Evolutionary conservation across 2,888 invertebrate genomes (phyloP).

Genomic region (Gerris lacustris): DNA sequence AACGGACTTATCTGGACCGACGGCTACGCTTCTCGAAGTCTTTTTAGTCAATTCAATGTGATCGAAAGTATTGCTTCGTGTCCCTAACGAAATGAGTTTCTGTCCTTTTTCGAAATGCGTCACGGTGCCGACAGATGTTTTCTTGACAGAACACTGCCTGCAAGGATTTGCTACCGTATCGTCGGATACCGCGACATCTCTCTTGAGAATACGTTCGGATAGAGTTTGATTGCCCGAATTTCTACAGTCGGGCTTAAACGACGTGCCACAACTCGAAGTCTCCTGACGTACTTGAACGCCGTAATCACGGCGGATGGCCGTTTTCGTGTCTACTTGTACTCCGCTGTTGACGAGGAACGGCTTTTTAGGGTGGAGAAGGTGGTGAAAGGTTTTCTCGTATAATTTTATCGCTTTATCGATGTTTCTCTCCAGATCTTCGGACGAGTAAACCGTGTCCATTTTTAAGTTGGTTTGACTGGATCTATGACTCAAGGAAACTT

Average conservation of each 20-base stretch:
- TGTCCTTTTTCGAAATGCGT: constrained; percentile 39
- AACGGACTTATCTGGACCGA: constrained; percentile 14
- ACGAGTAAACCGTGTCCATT: constrained; percentile 34
- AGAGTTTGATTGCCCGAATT: constrained; percentile 22
- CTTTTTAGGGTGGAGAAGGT: constrained; percentile 11
- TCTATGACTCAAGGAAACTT: not conserved
- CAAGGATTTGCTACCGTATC: constrained; percentile 42
- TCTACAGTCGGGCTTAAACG: constrained; percentile 16
- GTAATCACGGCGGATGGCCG: constrained; percentile 22
- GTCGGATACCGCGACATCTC: constrained; percentile 41
- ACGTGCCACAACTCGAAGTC: constrained; percentile 19
- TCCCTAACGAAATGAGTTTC: constrained; percentile 36
- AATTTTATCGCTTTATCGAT: constrained; percentile 33
- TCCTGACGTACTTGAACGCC: constrained; percentile 26
- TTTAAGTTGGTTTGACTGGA: constrained; percentile 34
- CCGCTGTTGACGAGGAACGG: not conserved
- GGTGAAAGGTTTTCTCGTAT: constrained; percentile 21
- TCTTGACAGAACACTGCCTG: constrained; percentile 41
- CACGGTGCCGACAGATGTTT: constrained; percentile 48
- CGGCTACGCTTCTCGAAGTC: constrained; percentile 33
- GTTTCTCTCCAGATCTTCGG: constrained; percentile 21
- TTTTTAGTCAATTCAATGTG: constrained; percentile 45
- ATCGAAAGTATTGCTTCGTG: constrained; percentile 48
- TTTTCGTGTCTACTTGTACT: constrained; percentile 20
- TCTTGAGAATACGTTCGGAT: constrained; percentile 33